Conservation (phyloP, 1,140 invertebrate species). For the Anthonomus grandis region DNA sequence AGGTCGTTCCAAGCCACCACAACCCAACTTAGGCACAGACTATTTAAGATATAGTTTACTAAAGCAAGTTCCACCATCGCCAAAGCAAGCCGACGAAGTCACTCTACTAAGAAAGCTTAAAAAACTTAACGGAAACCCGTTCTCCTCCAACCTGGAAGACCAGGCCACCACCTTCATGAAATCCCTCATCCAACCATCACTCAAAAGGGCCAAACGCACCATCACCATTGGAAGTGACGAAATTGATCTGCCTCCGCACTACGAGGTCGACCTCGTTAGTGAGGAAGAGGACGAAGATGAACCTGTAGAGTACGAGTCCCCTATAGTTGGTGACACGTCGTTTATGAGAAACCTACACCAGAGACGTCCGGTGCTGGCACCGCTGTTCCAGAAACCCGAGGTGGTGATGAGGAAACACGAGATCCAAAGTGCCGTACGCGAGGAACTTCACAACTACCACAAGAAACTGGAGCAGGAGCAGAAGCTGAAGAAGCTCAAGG, state of each 20-base stretch:
- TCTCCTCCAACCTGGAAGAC: constrained; percentile 10
- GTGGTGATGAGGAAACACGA: constrained; percentile 12
- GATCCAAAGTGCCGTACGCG: constrained; percentile 25
- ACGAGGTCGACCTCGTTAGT: constrained; percentile 20
- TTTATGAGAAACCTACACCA: no score
- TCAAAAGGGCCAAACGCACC: constrained; percentile 10
- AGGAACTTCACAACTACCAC: constrained; percentile 22
- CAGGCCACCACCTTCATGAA: constrained; percentile 20
- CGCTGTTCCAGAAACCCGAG: constrained; percentile 11
- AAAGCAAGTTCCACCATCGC: not conserved
- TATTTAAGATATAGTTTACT: not conserved
- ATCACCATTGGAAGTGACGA: constrained; percentile 28
- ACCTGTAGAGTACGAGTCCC: constrained; percentile 3
- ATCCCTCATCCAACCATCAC: constrained; percentile 3
- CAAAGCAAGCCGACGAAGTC: constrained; percentile 7
- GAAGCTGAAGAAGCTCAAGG: constrained; percentile 15
- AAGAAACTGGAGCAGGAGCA: constrained; percentile 14
- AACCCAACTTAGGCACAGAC: not conserved
- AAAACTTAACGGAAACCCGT: constrained; percentile 21
- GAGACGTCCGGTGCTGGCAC: no score
- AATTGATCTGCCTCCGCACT: constrained; percentile 22
- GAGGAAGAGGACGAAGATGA: constrained; percentile 6
- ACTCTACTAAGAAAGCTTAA: constrained; percentile 23
- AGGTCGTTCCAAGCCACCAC: not conserved
- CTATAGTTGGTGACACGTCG: not conserved